Evolutionary conservation across 2,888 invertebrate species (phyloP).

Genomic region (Cyrtodaria siliqua): DNA sequence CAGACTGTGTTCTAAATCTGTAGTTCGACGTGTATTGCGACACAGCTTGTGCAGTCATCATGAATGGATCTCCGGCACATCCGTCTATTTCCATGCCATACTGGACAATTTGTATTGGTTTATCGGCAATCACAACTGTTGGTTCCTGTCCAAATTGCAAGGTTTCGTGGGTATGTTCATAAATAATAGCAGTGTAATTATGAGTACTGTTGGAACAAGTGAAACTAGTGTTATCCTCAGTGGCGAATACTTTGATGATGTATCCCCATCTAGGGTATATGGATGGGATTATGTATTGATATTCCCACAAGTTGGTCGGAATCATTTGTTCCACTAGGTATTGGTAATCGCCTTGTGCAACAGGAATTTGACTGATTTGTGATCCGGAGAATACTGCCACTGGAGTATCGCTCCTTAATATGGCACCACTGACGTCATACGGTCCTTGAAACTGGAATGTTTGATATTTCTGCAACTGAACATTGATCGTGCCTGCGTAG

Average conservation of each 20-base stretch:
- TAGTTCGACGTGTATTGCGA: background rate
- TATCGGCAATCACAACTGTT: background rate
- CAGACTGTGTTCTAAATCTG: background rate
- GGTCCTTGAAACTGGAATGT: background rate
- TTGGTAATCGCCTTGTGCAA: background rate
- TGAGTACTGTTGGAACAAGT: background rate
- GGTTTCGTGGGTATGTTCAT: background rate
- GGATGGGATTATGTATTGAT: slow-evolving; percentile 1
- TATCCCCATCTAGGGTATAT: background rate
- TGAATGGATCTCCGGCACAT: background rate
- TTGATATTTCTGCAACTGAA: slow-evolving; percentile 1
- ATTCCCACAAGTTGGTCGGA: slow-evolving; percentile 4
- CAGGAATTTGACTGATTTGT: background rate
- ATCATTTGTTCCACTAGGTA: slow-evolving; percentile 5
- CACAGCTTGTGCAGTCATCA: background rate
- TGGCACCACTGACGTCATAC: background rate
- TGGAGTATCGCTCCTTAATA: slow-evolving; percentile 7
- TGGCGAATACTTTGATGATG: background rate
- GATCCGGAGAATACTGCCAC: slow-evolving; percentile 13
- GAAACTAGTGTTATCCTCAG: background rate
- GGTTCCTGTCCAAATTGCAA: background rate
- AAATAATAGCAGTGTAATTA: background rate
- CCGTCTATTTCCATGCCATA: background rate
- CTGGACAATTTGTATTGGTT: background rate
- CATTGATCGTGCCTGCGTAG: background rate